These are phyloP conservation scores for Bombyx mandarina DNA, from an alignment of 1,140 invertebrate species.

Conservation along the genomic window DNA sequence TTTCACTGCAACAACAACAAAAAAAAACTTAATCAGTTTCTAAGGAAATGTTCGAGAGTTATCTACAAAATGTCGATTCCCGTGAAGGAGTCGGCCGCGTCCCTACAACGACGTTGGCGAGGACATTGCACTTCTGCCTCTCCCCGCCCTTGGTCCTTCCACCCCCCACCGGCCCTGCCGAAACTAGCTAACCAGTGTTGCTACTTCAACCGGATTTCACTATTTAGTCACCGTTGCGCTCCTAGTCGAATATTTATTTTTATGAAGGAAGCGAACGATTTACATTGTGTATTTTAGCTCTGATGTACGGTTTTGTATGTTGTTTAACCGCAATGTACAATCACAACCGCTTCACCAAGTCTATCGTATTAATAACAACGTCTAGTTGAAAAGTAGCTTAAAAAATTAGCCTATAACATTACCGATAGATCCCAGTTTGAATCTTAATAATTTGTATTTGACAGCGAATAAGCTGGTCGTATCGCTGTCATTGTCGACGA, in stretches of 20 bases:
- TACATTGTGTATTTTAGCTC: no score
- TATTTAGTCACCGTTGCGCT: constrained; percentile 50
- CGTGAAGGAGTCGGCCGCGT: constrained; percentile 33
- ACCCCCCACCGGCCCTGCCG: constrained; percentile 41
- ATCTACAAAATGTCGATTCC: constrained; percentile 12
- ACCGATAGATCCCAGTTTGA: no score
- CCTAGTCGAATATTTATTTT: constrained; percentile 24
- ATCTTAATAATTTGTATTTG: no score
- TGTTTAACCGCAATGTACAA: no score
- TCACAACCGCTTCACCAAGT: no score
- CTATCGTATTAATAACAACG: no score
- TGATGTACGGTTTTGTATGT: no score
- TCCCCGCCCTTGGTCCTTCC: constrained; percentile 46
- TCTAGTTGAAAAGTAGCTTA: no score
- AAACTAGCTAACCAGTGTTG: constrained; percentile 55
- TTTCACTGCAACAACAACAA: no score
- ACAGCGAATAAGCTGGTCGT: no score
- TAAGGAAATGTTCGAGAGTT: constrained; percentile 1
- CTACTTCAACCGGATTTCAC: constrained; percentile 50
- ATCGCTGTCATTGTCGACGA: no score
- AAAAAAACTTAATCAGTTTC: neutral
- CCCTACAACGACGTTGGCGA: constrained; percentile 54
- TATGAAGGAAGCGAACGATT: constrained; percentile 12
- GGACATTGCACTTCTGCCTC: constrained; percentile 64
- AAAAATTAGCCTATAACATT: no score